phyloP scores from a whole-genome alignment of 2,113 vertebrate species.

The Stigmatopora nigra region DNA sequence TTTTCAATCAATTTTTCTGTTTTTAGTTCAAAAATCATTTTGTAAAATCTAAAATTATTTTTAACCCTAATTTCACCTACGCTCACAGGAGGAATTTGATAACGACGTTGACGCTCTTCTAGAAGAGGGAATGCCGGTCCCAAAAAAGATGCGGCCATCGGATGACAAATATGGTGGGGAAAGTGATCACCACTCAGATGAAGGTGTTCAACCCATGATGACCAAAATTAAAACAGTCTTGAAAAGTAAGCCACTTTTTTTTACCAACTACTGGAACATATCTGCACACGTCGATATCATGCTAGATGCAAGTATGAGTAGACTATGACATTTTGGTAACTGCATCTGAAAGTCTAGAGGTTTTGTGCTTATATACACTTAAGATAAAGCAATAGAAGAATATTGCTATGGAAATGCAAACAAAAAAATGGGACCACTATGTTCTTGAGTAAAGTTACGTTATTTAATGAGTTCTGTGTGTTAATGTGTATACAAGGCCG shows the following conservation, averaged over 20 bases:
- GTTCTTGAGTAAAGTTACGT: neutral
- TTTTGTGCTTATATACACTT: too few species aligned
- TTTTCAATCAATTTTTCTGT: too few species aligned
- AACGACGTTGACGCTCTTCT: conserved; percentile 96
- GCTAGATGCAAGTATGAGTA: too few species aligned
- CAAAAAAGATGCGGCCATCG: conserved; percentile 84
- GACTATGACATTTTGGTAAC: too few species aligned
- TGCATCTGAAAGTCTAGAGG: too few species aligned
- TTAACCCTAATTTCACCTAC: conserved; percentile 24
- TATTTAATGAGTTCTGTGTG: neutral
- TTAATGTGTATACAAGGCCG: conserved; percentile 72
- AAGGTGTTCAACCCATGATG: conserved; percentile 97
- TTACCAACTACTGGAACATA: neutral
- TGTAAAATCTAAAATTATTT: too few species aligned
- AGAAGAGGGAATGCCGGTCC: conserved; percentile 92
- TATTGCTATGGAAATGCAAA: too few species aligned
- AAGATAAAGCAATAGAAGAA: too few species aligned
- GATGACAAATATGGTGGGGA: conserved; percentile 85
- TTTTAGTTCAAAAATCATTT: too few species aligned
- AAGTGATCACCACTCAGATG: conserved; percentile 91
- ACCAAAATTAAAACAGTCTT: conserved; percentile 99
- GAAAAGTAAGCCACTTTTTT: conserved; percentile 81
- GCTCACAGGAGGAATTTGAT: conserved; percentile 98
- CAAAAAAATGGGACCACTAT: too few species aligned
- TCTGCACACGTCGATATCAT: too few species aligned